Evolutionary conservation across 1,140 invertebrate species (phyloP).

Genomic region (Littorina saxatilis): DNA sequence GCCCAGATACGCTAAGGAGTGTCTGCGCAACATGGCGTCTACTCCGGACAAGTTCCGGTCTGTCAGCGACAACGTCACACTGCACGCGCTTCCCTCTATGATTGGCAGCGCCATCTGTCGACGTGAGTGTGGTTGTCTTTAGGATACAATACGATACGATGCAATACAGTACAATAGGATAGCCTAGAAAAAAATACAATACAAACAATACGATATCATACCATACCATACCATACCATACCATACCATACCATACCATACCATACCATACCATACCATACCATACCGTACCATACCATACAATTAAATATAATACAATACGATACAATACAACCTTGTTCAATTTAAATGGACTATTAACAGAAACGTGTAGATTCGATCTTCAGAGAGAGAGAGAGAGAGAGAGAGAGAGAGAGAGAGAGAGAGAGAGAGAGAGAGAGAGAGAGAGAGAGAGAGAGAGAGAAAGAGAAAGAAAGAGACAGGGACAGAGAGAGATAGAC

Average conservation of each 20-base stretch:
- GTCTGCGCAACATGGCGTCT: conserved; percentile 26
- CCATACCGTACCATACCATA: conserved; percentile 58
- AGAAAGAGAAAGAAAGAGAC: too few species aligned
- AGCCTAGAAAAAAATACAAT: conserved; percentile 43
- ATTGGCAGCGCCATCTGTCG: conserved; percentile 13
- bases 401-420: too few species aligned
- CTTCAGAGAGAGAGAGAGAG: too few species aligned
- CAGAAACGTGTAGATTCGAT: too few species aligned
- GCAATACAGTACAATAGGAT: conserved; percentile 50
- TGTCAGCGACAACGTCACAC: conserved; percentile 27
- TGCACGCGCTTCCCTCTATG: conserved; percentile 30
- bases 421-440: too few species aligned
- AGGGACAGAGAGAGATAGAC: too few species aligned
- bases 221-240: conserved; percentile 47
- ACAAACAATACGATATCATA: conserved; percentile 52
- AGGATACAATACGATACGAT: conserved; percentile 44
- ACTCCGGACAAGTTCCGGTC: conserved; percentile 18
- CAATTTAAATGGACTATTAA: too few species aligned
- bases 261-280: conserved; percentile 56
- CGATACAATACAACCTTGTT: conserved; percentile 51
- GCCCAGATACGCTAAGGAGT: neutral
- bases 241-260: conserved; percentile 58
- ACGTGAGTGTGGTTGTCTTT: conserved; percentile 22
- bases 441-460: too few species aligned
- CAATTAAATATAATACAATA: conserved; percentile 54